These are phyloP conservation scores for Botia almorhae DNA, from an alignment of 2,797 vertebrate genomes.

Conservation along the genomic window DNA sequence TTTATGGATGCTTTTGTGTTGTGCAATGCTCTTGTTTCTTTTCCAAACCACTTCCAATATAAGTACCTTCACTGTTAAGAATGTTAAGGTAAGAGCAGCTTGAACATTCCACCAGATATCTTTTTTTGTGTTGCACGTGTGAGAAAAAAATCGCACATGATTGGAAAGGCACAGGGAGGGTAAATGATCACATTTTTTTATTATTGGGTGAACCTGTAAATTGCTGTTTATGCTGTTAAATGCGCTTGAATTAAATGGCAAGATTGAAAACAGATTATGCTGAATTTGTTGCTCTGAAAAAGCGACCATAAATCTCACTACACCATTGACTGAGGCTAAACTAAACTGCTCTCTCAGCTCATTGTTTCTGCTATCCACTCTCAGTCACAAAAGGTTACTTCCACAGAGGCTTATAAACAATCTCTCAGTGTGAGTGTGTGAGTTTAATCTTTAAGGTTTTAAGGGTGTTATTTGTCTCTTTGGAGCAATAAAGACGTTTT, in stretches of 20 bases:
- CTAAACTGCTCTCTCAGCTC: conserved; percentile 35
- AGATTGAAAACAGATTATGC: conserved; percentile 43
- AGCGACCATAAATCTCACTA: conserved; percentile 33
- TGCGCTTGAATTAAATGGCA: conserved; percentile 37
- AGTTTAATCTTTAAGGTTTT: conserved; percentile 27
- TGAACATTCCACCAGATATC: no score
- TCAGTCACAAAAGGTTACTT: conserved; percentile 28
- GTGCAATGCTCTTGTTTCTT: background rate
- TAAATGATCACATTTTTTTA: no score
- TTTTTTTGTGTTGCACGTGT: background rate
- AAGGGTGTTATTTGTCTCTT: conserved; percentile 15
- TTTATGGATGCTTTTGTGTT: background rate
- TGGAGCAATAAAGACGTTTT: conserved; percentile 11
- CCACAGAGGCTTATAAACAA: conserved; percentile 37
- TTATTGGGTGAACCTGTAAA: conserved; percentile 5
- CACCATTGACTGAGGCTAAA: conserved; percentile 30
- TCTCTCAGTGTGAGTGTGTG: conserved; percentile 8
- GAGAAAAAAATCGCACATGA: background rate
- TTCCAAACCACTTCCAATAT: background rate
- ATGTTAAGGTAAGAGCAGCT: no score
- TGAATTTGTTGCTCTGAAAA: conserved; percentile 39
- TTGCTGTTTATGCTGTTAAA: conserved; percentile 28
- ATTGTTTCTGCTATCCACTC: conserved; percentile 32
- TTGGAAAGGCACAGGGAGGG: no score
- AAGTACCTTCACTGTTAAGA: no score